These are phyloP conservation scores for Sebastes oblongus DNA, from an alignment of 2,797 vertebrate genomes.

Conservation along the genomic window DNA sequence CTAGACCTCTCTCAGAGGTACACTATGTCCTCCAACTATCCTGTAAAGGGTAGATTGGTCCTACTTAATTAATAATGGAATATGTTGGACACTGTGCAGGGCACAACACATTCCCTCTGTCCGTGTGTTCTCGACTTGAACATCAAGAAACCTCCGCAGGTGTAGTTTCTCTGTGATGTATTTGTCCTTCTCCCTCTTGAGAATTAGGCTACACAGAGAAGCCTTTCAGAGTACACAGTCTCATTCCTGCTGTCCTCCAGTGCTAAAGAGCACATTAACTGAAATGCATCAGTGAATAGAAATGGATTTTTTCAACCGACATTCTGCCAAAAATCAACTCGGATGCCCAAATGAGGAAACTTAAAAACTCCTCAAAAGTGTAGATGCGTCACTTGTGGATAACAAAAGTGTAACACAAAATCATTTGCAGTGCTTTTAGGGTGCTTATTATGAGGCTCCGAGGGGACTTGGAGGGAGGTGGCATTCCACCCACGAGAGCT, in stretches of 20 bases:
- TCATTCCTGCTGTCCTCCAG: not conserved
- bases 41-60: not conserved
- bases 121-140: not conserved
- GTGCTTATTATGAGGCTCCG: conserved; percentile 35
- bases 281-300: too few species aligned
- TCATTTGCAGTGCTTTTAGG: conserved; percentile 36
- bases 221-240: not conserved
- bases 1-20: not conserved
- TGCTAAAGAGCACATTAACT: conserved; percentile 13
- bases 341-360: not conserved
- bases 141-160: not conserved
- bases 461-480: conserved; percentile 22
- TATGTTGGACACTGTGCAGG: conserved; percentile 17
- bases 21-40: conserved; percentile 6
- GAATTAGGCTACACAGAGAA: not conserved
- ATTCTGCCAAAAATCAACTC: not conserved
- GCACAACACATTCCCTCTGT: not conserved
- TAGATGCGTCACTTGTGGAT: not conserved
- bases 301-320: too few species aligned
- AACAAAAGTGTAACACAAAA: not conserved
- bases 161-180: not conserved
- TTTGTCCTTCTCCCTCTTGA: not conserved
- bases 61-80: conserved; percentile 40
- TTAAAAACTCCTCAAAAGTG: not conserved
- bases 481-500: conserved; percentile 26